Conservation (phyloP, 2,888 invertebrate species). For the Panorpa germanica region DNA sequence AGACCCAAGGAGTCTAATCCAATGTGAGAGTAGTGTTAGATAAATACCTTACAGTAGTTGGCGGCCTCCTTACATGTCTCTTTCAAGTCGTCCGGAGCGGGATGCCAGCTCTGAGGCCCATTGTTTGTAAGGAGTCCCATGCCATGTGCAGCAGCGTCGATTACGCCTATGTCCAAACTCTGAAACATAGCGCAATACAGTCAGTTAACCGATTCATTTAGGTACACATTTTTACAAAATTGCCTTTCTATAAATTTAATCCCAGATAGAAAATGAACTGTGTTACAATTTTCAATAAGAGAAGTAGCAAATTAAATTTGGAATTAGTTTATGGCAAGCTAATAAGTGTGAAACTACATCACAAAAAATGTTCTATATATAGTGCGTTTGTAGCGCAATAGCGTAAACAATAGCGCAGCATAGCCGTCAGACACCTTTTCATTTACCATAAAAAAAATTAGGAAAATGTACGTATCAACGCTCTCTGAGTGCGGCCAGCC, state of each 20-base stretch:
- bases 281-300: background rate
- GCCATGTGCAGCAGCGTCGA: conserved; percentile 65
- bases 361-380: too few species aligned
- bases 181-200: conserved; percentile 32
- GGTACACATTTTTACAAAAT: conserved; percentile 6
- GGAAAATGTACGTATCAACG: too few species aligned
- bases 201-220: conserved; percentile 10
- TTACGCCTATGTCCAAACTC: conserved; percentile 58
- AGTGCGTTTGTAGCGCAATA: too few species aligned
- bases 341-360: too few species aligned
- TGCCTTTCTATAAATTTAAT: conserved; percentile 3
- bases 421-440: too few species aligned
- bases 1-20: background rate
- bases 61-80: conserved; percentile 38
- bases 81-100: conserved; percentile 44
- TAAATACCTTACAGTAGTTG: conserved; percentile 41
- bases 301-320: too few species aligned
- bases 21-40: conserved; percentile 6
- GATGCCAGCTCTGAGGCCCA: conserved; percentile 68
- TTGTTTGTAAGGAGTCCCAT: conserved; percentile 65
- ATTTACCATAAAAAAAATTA: too few species aligned
- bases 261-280: conserved; percentile 5
- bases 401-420: too few species aligned
- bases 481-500: too few species aligned
- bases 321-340: too few species aligned